Evolutionary conservation across 2,888 invertebrate species (phyloP), one percentile per base, ranked within the genome.

Genomic region (Diploptera punctata): DNA sequence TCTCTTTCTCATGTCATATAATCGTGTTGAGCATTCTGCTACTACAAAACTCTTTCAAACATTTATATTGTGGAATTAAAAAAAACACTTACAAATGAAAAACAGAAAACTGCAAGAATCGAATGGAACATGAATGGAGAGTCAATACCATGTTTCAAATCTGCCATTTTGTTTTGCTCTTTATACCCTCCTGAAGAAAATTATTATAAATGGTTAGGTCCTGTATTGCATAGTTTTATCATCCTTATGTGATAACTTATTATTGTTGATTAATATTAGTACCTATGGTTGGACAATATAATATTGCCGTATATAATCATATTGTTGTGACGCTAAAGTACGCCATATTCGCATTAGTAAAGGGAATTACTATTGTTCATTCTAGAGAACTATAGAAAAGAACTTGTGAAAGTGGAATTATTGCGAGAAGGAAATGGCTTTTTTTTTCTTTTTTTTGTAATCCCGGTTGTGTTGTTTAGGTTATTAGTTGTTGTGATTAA

Each of bases 231-330:
- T 62, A 62, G 62, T 21, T 62, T 62, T 62, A 43, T 62, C 43
- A 19, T 62, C 60, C 43, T 62, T 62, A 43, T 43, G 38, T 62
- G 16, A 62, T 21, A 43, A 62, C 52, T 43, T 54, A 54, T 54
- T 54, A 54, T 62, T 62, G 38, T 43, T 62, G 62, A 62, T 62
- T 62, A 62, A 24, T 62, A 62, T 62, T 62, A 62, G 43, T 54
- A 54, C 24, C 54, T 54, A 54, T 54, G 54, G 26, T 43, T 62
- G 43, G 62, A 43, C 19, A 62, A 62, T 62, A 62, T 43, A 62
- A 31, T 31, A 60, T 31, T 43, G 62, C 62, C 62, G 62, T 62
- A 24, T 62, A 16, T 43, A 43, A 43, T 19, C 10, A 62, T 21
- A 24, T 43, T 62, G 43, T 43, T 43, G 43, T 43, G 62, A 19